A percentile compares a stretch with the other conserved stretches of the same genome.
These are phyloP conservation scores for Garra rufa DNA, from an alignment of 2,113 vertebrate genomes.

Conservation along the genomic window DNA sequence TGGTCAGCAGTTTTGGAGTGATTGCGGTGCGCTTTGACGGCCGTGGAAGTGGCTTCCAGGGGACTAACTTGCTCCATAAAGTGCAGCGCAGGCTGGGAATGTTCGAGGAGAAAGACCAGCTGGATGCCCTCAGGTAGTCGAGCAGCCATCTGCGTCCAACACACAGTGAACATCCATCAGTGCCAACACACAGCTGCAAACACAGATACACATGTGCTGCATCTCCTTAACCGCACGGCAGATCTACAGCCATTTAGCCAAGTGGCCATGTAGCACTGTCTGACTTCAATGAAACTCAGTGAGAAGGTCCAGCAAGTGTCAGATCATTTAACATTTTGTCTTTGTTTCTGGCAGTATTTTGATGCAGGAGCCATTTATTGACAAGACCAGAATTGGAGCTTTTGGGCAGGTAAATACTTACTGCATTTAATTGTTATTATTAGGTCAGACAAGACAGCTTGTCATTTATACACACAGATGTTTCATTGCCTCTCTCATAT, in stretches of 20 bases:
- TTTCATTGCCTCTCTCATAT: neutral
- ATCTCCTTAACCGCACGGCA: neutral
- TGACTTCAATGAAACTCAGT: neutral
- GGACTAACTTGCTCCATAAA: slow-evolving; percentile 89
- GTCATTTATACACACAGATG: neutral
- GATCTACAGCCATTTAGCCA: neutral
- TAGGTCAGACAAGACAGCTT: neutral
- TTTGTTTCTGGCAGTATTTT: slow-evolving; percentile 76
- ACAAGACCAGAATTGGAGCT: slow-evolving; percentile 85
- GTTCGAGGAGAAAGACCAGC: slow-evolving; percentile 88
- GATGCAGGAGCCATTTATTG: slow-evolving; percentile 84
- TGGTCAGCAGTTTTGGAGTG: slow-evolving; percentile 89
- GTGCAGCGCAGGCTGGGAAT: slow-evolving; percentile 84
- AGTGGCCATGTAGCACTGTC: neutral
- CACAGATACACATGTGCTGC: neutral
- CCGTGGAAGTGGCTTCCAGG: slow-evolving; percentile 90
- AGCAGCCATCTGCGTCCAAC: slow-evolving; percentile 1
- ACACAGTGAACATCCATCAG: slow-evolving; percentile 6
- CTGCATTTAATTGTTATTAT: neutral
- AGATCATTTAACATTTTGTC: neutral
- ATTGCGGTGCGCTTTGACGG: slow-evolving; percentile 88
- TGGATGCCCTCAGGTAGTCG: slow-evolving; percentile 83
- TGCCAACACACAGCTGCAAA: slow-evolving; percentile 23
- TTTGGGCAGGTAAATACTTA: slow-evolving; percentile 88
- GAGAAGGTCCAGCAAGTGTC: neutral